These are phyloP conservation scores for Piezodorus guildinii DNA, from an alignment of 1,140 invertebrate genomes.

Conservation along the genomic window DNA sequence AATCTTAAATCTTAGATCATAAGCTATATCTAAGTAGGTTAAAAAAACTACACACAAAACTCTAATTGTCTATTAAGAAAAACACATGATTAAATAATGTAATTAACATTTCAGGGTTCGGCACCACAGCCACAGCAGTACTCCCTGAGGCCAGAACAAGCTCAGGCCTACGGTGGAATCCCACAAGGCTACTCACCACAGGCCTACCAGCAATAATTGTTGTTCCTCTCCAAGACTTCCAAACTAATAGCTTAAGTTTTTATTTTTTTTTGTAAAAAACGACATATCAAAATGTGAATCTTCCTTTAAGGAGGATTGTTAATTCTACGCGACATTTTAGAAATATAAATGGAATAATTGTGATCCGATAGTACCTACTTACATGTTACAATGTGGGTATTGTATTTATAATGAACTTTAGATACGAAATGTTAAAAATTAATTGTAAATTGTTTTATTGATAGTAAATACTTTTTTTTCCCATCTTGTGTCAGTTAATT, in stretches of 20 bases:
- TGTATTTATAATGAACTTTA: too few relatives aligned
- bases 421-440: too few relatives aligned
- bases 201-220: conserved; percentile 1
- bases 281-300: neutral
- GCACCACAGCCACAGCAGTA: conserved; percentile 6
- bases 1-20: too few relatives aligned
- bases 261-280: conserved; percentile 6
- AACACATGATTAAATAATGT: too few relatives aligned
- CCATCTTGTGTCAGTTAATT: too few relatives aligned
- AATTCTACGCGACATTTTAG: neutral
- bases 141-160: conserved; percentile 7
- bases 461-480: too few relatives aligned
- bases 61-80: too few relatives aligned
- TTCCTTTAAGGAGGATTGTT: neutral
- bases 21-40: too few relatives aligned
- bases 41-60: too few relatives aligned
- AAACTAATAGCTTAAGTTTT: neutral
- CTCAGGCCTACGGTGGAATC: neutral
- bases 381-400: neutral
- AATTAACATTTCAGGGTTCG: neutral
- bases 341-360: neutral
- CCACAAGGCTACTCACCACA: neutral
- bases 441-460: too few relatives aligned
- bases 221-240: neutral
- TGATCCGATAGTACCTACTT: neutral